phyloP scores from a whole-genome alignment of 2,797 vertebrate genomes.

The Cuculus canorus region DNA sequence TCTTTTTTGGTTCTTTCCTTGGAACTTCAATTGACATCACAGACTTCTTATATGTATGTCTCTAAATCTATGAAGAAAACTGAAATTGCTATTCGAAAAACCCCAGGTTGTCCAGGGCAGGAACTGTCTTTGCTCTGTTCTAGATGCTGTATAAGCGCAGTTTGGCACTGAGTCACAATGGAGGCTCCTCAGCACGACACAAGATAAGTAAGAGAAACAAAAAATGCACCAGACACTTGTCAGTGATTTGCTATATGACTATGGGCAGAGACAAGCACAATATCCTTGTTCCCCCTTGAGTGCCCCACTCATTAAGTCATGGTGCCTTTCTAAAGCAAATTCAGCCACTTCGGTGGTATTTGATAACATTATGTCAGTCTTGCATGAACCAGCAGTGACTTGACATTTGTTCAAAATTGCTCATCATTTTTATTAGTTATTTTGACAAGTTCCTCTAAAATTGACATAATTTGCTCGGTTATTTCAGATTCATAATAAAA shows the following conservation, averaged over 20 bases:
- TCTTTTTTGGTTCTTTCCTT: neutral
- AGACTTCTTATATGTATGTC: accelerated
- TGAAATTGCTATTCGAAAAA: neutral
- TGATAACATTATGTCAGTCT: neutral
- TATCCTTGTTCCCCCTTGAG: neutral
- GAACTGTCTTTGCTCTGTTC: neutral
- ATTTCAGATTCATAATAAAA: neutral
- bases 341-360: neutral
- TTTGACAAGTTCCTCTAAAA: neutral
- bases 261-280: neutral
- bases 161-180: neutral
- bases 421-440: neutral
- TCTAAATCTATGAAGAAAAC: neutral
- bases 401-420: neutral
- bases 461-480: neutral
- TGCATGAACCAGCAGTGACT: neutral
- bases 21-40: neutral
- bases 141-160: neutral
- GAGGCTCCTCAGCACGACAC: neutral
- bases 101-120: neutral
- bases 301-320: neutral
- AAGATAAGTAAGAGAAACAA: neutral
- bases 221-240: neutral
- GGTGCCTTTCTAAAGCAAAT: neutral
- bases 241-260: neutral